Evolutionary conservation across 2,113 vertebrate species (phyloP).

Genomic region (Platanista minor): DNA sequence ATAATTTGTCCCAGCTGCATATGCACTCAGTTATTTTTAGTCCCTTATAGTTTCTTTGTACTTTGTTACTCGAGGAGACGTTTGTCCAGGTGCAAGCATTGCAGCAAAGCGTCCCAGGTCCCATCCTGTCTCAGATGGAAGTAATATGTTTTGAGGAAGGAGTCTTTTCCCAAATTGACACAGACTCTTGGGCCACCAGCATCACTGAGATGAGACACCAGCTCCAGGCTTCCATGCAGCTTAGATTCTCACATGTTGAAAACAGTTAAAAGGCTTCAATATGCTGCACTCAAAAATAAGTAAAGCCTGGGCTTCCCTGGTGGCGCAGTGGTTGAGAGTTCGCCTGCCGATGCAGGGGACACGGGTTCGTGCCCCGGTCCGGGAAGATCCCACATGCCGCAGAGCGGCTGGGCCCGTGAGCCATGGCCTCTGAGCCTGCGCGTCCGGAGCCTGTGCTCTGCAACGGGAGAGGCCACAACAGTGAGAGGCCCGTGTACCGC

Average conservation of each 20-base stretch:
- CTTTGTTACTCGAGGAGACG: background rate
- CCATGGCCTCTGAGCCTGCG: too few relatives aligned
- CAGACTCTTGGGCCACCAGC: background rate
- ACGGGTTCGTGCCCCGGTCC: too few relatives aligned
- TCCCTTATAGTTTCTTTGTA: background rate
- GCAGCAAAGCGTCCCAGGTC: background rate
- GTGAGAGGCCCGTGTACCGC: too few relatives aligned
- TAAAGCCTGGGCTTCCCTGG: too few relatives aligned
- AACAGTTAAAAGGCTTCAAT: background rate
- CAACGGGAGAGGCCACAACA: too few relatives aligned
- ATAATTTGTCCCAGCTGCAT: background rate
- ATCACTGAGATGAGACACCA: background rate
- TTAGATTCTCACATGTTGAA: background rate
- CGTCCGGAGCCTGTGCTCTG: too few relatives aligned
- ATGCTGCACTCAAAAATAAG: background rate
- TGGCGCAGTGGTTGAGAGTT: too few relatives aligned
- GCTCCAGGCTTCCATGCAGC: background rate
- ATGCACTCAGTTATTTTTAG: background rate
- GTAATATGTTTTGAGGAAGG: background rate
- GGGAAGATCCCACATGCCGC: too few relatives aligned
- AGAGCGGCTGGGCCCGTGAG: too few relatives aligned
- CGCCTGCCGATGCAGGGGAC: too few relatives aligned
- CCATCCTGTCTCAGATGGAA: background rate
- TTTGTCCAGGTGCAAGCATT: background rate
- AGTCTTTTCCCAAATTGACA: background rate